Evolutionary conservation across 2,797 vertebrate species (phyloP).

Genomic region (Typhlichthys eigenmanni): DNA sequence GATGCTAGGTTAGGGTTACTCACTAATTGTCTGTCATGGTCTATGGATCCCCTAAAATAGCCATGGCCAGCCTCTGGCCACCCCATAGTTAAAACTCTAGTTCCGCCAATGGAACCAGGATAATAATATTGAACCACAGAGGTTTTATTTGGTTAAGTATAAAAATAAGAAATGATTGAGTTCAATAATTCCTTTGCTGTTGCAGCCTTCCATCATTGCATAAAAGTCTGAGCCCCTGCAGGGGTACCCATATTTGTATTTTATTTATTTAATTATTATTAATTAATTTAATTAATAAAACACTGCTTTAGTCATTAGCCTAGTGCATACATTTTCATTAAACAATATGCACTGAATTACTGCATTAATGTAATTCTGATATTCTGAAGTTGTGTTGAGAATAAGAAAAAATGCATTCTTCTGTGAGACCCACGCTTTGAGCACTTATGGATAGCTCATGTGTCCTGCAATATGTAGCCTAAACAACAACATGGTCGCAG

Average conservation of each 20-base stretch:
- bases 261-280: constrained; percentile 8
- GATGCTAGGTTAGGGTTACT: no score
- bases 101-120: neutral
- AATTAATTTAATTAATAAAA: neutral
- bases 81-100: no score
- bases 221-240: constrained; percentile 18
- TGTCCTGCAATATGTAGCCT: constrained; percentile 50
- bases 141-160: no score
- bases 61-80: no score
- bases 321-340: constrained; percentile 38
- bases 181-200: constrained; percentile 16
- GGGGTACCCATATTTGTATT: no score
- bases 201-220: constrained; percentile 26
- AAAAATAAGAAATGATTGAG: neutral
- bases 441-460: constrained; percentile 32
- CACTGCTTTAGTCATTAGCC: constrained; percentile 13
- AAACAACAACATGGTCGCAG: constrained; percentile 53
- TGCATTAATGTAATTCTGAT: constrained; percentile 18
- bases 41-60: no score
- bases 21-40: no score
- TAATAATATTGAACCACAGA: no score
- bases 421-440: constrained; percentile 18
- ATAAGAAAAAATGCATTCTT: no score
- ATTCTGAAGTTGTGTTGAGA: no score
- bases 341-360: constrained; percentile 32